Base-by-base conservation (phyloP, 2,113 vertebrate genomes). In the Amia ocellicauda region DNA sequence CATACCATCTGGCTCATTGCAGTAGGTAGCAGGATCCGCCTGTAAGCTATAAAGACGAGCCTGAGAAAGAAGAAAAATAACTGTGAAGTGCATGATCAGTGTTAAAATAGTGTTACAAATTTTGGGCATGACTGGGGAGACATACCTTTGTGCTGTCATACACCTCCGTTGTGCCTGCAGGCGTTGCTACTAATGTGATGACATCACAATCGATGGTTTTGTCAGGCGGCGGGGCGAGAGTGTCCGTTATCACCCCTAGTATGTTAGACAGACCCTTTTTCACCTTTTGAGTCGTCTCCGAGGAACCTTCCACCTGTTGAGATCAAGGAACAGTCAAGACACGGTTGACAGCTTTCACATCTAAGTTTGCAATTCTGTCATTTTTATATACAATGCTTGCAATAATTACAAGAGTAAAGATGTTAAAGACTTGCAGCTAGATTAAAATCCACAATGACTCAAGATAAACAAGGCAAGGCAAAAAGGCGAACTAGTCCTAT, bases 141-240 rank as follows among this genome's bases (percentile, higher is more conserved):
- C 74, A 63, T 72, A 98, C 97, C 95, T 98, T 99, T 63, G 84
- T 89, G 9, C 96, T 93, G 79, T 99, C 95, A 0, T 98, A 99
- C 29, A 90, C 86, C 73, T 99, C 97, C 0, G 97, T 97, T 58
- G 95, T 97, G 24, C 97, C 97, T 14, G 94, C 80, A 11, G 96
- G 90, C 0, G 96, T 99, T 3, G 96, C 97, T 86, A 99, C 93
- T 78, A 99, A 75, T 0, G 96, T 98, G 73, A 99, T 98, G 13
- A 98, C 96, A 64, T 99, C 97, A 26, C 94, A 98, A 86, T 99
- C 97, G 0, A 99, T 97, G 73, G 96, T 99, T 89, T 93, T 98
- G 75, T 98, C 97, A 0, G 93, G 93, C 0, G 97, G 95, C 17
- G 97, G 97, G 3, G 95, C 94, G 45, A 99, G 93, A 0, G 97